phyloP scores from a whole-genome alignment of 2,888 invertebrate species.

The Cephus nigrinus region DNA sequence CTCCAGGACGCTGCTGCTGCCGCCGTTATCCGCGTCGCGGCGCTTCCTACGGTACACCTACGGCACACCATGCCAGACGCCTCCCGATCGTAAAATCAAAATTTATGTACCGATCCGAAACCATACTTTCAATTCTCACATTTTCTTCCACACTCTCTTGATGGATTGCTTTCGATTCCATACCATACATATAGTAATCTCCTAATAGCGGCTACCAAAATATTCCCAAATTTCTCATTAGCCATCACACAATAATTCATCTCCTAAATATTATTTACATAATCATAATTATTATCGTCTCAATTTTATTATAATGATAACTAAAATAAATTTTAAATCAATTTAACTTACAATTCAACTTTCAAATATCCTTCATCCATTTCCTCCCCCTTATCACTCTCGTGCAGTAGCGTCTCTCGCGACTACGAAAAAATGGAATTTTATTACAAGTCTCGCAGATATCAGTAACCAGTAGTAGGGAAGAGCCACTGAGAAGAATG shows the following conservation, averaged over 20 bases:
- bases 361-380: too few species aligned
- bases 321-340: background rate
- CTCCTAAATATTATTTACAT: background rate
- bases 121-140: slow-evolving; percentile 36
- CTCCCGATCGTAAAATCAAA: slow-evolving; percentile 30
- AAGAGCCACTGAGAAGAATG: slow-evolving; percentile 42
- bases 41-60: background rate
- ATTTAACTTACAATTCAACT: background rate
- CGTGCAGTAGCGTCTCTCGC: background rate
- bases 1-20: slow-evolving; percentile 22
- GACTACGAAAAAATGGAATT: background rate
- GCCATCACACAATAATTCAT: background rate
- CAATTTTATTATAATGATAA: background rate
- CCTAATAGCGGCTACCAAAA: background rate
- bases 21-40: slow-evolving; percentile 12
- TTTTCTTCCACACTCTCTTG: background rate
- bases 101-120: slow-evolving; percentile 37
- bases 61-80: slow-evolving; percentile 19
- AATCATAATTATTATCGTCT: slow-evolving; percentile 28
- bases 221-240: background rate
- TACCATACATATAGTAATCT: background rate
- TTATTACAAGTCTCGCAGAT: background rate
- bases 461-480: background rate
- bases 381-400: background rate
- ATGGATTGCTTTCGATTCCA: background rate